Base-by-base conservation (phyloP, 2,797 vertebrate genomes). In the Ispidina lecontei region DNA sequence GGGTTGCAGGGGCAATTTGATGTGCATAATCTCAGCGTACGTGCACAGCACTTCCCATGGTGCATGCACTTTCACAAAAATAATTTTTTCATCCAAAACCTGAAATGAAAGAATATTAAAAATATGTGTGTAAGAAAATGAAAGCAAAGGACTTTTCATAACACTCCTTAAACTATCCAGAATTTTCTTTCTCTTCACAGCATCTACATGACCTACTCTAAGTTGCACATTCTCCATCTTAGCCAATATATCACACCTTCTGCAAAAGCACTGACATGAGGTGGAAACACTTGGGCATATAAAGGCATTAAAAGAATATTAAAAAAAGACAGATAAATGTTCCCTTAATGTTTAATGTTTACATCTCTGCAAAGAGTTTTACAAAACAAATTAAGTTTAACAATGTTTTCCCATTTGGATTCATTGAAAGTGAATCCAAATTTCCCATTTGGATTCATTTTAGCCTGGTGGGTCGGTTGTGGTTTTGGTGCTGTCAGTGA, bases 41-140 rank as follows among this genome's bases (percentile, higher is more conserved):
- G 98, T 98, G 96, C 98, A 99, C 52, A 99, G 95, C 46, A 98
- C 96, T 5, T 99, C 98, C 98, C 99, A 99, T 1, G 99, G 99
- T 46, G 98, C 98, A 23, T 99, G 99, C 9, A 99, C 96, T 94
- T 99, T 99, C 31, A 99, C 97, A 93, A 98, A 99, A 26, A 98
- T 47, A 55, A 98, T 90, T 35, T 98, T 98, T 9, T 98, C 98
- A 82, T 99, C 97, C 22, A 97, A 79, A 25, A 99, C 97, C 99
- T 99, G 78, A 79, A 82, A 31, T 18, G 41, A 69, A 93, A 95
- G 46, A 76, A 84, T 23, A 92, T 74, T 67, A 52, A 95, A 79
- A 94, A 67, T 51, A 35, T 1, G 1, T 44, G 22, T 37, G 17
- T 20, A 49, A 81, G 73, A 67, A 94, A 84, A 81, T 21, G 12